Conservation (phyloP, 1,140 invertebrate genomes). For the Dendroctonus valens region DNA sequence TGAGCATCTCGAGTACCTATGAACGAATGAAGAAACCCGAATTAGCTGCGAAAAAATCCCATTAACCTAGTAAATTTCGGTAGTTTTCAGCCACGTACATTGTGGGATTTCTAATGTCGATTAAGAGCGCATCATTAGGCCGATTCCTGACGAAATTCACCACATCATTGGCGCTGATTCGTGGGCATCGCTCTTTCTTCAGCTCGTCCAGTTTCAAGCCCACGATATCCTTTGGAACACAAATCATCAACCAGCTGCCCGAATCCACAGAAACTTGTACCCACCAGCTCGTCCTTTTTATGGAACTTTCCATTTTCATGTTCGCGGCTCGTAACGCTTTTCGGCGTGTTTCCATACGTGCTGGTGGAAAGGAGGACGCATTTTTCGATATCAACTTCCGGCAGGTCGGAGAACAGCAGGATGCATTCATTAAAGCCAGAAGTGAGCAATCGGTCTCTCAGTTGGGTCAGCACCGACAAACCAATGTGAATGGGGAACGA, state of each 20-base stretch:
- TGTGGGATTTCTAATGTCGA: conserved; percentile 72
- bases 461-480: conserved; percentile 86
- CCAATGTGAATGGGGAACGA: conserved; percentile 95
- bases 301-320: conserved; percentile 55
- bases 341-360: conserved; percentile 83
- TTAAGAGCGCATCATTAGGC: conserved; percentile 67
- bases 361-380: conserved; percentile 87
- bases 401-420: conserved; percentile 93
- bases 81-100: conserved; percentile 57
- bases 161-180: conserved; percentile 84
- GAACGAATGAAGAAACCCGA: too few species aligned
- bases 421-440: conserved; percentile 98
- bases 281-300: conserved; percentile 26
- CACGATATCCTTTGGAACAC: conserved; percentile 62
- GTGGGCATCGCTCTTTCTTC: conserved; percentile 71
- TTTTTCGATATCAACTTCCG: conserved; percentile 94
- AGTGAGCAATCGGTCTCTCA: conserved; percentile 77
- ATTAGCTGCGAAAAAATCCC: too few species aligned
- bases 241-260: too few species aligned
- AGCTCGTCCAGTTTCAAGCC: conserved; percentile 66
- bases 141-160: conserved; percentile 67
- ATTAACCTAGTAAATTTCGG: too few species aligned
- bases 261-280: not conserved
- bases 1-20: conserved; percentile 72
- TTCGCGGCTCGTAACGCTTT: conserved; percentile 81